Evolutionary conservation across 1,140 invertebrate genomes (phyloP), one percentile per base, ranked within the genome.

Genomic region (Lepidurus packardi): DNA sequence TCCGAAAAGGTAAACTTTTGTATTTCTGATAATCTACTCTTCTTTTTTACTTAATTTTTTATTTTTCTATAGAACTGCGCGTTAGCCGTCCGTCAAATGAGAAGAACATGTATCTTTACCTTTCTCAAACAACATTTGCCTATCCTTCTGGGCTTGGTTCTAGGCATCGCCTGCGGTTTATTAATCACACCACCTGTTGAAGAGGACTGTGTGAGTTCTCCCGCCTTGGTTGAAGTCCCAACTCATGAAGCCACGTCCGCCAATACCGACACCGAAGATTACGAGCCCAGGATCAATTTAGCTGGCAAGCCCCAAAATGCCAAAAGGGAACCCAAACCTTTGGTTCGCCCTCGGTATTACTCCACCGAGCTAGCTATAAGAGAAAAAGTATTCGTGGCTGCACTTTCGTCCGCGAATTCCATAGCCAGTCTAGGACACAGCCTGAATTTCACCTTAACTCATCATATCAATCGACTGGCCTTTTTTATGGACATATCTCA

Each of bases 301-400:
- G 85, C 87, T 13, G 85, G 82, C 43, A 89, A 89, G 81, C 88
- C 88, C 10, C 85, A 86, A 79, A 78, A 34, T 43, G 78, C 42
- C 76, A 79, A 43, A 80, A 82, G 77, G 43, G 80, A 82, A 44
- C 73, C 79, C n/a, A 82, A 83, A 77, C 84, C 85, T 80, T 80
- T 85, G 25, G 79, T 83, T 75, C 88, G 96, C 7, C 95, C 95
- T 1, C 87, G 95, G 43, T 98, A 96, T 86, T 96, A 95, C 84
- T 94, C 93, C 13, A 95, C 94, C 0, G 95, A 98, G 85, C 88
- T 98, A 44, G 94, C 94, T 1, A 96, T 98, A 74, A 88, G 91
- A 74, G 92, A 95, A 44, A 95, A 94, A 83, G 83, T 97, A n/a
- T 92, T 97, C 82, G 90, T 95, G 24, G 94, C 91, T 3, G 89